A percentile compares a stretch with the other conserved stretches of the same genome.
phyloP scores from a whole-genome alignment of 1,140 invertebrate species.

The Trichonephila inaurata region DNA sequence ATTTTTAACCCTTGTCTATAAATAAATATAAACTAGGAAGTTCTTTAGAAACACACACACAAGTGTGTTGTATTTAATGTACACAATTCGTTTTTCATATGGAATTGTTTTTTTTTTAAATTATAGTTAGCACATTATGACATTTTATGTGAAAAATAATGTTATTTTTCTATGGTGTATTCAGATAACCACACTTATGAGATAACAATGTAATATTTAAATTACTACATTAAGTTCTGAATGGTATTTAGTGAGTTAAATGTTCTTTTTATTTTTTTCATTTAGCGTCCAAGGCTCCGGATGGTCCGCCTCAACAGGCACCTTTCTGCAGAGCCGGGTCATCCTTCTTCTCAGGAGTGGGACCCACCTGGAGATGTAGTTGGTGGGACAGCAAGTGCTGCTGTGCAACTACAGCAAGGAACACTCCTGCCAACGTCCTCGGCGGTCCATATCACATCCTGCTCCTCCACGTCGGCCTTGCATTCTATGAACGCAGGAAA shows the following conservation, averaged over 20 bases:
- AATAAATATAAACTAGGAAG: too few species aligned
- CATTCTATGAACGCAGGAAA: background rate
- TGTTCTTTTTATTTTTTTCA: background rate
- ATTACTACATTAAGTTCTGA: too few species aligned
- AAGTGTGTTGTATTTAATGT: too few species aligned
- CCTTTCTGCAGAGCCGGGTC: conserved; percentile 70
- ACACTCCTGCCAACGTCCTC: conserved; percentile 54
- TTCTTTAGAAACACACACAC: too few species aligned
- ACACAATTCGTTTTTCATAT: too few species aligned
- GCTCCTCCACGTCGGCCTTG: conserved; percentile 69
- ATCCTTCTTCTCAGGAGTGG: conserved; percentile 67
- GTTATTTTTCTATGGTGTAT: too few species aligned
- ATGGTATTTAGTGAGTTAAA: background rate
- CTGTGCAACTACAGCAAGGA: conserved; percentile 51
- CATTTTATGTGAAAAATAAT: too few species aligned
- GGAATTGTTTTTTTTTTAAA: too few species aligned
- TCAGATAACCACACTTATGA: too few species aligned
- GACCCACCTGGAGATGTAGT: conserved; percentile 70
- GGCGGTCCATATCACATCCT: conserved; percentile 31
- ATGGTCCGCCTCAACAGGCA: conserved; percentile 74
- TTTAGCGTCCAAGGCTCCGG: conserved; percentile 72
- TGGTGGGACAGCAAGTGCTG: conserved; percentile 55
- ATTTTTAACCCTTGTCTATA: too few species aligned
- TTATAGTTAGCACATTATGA: too few species aligned
- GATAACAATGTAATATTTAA: too few species aligned